Percentiles rank a stretch among this genome's conserved stretches.
These are phyloP conservation scores for Oreotrochilus melanogaster DNA, from an alignment of 2,113 vertebrate genomes.

Conservation along the genomic window DNA sequence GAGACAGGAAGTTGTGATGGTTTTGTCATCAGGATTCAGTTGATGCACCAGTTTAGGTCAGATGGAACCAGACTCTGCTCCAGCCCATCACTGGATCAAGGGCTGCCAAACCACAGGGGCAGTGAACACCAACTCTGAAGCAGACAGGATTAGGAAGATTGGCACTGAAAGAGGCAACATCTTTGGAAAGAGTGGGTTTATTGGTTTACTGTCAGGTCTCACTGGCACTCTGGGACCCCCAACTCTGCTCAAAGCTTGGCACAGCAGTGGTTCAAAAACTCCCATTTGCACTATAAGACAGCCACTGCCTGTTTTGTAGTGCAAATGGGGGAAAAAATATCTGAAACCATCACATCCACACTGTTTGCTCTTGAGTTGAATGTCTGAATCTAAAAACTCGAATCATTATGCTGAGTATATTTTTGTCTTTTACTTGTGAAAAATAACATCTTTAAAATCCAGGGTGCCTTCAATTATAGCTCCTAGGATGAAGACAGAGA, in stretches of 20 bases:
- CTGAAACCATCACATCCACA: accelerated
- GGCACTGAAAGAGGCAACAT: background rate
- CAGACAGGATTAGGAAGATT: background rate
- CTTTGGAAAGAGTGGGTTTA: background rate
- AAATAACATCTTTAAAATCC: background rate
- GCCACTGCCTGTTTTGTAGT: background rate
- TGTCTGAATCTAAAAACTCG: background rate
- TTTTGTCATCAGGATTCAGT: background rate
- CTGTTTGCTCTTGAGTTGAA: background rate
- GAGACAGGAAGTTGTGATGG: background rate
- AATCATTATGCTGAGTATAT: background rate
- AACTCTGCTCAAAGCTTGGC: background rate
- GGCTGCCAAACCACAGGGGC: too few species aligned
- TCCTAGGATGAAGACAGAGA: background rate
- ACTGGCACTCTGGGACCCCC: background rate
- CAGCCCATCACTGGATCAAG: background rate
- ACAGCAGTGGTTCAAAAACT: background rate
- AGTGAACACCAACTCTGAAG: background rate
- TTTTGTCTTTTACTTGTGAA: background rate
- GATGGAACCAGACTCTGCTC: background rate
- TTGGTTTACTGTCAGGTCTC: background rate
- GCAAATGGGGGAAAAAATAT: background rate
- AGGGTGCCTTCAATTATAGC: background rate
- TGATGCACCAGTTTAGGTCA: background rate
- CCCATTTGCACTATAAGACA: background rate